Evolutionary conservation across 2,888 invertebrate genomes (phyloP), one percentile per base, ranked within the genome.

Genomic region (Drosophila meridionalis): DNA sequence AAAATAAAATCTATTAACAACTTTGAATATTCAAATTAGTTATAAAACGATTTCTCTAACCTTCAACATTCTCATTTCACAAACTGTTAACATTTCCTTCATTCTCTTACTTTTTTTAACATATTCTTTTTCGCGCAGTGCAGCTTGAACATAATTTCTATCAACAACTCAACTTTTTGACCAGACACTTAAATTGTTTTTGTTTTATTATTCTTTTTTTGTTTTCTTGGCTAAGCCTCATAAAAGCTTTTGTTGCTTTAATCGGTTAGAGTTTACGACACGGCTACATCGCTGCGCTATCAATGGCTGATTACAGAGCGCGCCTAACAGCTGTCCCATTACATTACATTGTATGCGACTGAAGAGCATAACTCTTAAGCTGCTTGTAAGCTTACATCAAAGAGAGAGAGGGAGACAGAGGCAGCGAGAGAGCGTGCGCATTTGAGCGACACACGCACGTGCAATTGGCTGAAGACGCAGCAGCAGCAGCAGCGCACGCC

Each of bases 371-470:
- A 26, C 65, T 78, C 77, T 73, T 73, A 62, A 65, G 53, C 50
- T 59, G 38, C 58, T 45, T 78, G 71, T 63, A 66, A 62, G 57
- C 59, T 77, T 77, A 78, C 76, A 77, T 62, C 64, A 40, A 78
- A 77, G 74, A 75, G 77, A 52, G 36, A 11, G 9, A 2, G 36
- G 36, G 59, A 78, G 73, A 76, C 64, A 55, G 48, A 20, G 43
- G 40, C n/a, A 38, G 12, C 8, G 45, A 4, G 30, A 45, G 45
- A 45, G 45, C 4, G 26, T 11, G 20, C 45, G 26, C 26, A 45
- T 26, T 45, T 68, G 64, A 73, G 78, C 69, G 63, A 53, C 67
- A 64, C 52, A 76, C 73, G 87, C 84, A 88, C 89, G 82, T 89
- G 87, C 70, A 75, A 73, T 65, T 73, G 59, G 40, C 28, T 62